Percentiles rank a stretch among this genome's conserved stretches.
Evolutionary conservation across 1,140 invertebrate species (phyloP).

Genomic region (Lepidurus arcticus): DNA sequence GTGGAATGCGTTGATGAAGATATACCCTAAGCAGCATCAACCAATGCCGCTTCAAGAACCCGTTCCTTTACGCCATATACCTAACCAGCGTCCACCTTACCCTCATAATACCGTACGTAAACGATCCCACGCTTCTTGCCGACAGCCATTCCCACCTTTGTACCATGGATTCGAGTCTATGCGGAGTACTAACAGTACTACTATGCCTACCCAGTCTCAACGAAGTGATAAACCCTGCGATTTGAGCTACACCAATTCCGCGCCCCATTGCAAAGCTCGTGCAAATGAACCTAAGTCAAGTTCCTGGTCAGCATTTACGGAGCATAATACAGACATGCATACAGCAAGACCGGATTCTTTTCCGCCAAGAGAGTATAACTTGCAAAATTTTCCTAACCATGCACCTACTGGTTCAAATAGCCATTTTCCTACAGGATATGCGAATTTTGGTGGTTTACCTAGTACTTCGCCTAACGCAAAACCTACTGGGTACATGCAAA

Average conservation of each 20-base stretch:
- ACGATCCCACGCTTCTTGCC: not conserved
- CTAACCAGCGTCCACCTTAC: not conserved
- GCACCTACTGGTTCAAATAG: not conserved
- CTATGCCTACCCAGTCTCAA: not conserved
- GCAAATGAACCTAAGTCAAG: not conserved
- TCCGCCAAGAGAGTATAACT: not conserved
- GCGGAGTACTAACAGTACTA: not conserved
- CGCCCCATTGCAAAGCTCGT: not conserved
- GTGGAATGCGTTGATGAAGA: not conserved
- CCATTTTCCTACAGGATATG: not conserved
- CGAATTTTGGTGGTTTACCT: not conserved
- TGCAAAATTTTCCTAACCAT: not conserved
- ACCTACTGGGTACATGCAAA: not conserved
- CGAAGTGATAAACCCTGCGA: not conserved
- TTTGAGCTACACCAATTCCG: not conserved
- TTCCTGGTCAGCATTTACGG: not conserved
- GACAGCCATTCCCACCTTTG: not conserved
- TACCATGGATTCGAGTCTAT: not conserved
- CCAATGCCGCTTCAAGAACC: not conserved
- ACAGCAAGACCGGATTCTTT: not conserved
- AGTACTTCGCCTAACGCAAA: not conserved
- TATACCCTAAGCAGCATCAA: not conserved
- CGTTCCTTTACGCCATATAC: not conserved
- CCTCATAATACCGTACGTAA: not conserved
- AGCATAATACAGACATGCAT: not conserved